Evolutionary conservation across 2,797 vertebrate genomes (phyloP), one percentile per base, ranked within the genome.

Genomic region (Crotalus adamanteus): DNA sequence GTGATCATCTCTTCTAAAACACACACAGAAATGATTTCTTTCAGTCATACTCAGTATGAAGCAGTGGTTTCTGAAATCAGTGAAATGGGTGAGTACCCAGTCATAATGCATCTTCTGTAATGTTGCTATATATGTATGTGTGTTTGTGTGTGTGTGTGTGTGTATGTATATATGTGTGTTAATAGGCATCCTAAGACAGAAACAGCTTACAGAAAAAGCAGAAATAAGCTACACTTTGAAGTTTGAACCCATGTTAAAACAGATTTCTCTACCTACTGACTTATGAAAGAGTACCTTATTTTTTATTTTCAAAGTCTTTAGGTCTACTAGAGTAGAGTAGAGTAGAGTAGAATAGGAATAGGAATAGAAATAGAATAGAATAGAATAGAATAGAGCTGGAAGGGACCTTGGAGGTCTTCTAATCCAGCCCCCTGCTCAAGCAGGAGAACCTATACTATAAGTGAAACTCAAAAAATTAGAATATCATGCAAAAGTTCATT

Each of bases 51-150:
- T 87, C 92, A 97, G 0, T 99, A 99, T 91, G 97, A 98, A 90
- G 97, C 97, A 47, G 96, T 94, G 0, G 89, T 99, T 86, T 95
- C 96, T 60, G 99, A 99, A 97, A 99, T 99, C 96, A 98, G 98
- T 95, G 97, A 97, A 96, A 96, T 97, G 93, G 98, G 99, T 99
- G 94, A 59, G 97, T 96, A 53, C 92, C 92, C 65, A 59, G 85
- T 94, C n/a, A 8, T 26, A 18, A 2, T 90, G 88, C 57, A 16
- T 89, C 91, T 87, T 87, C 1, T 42, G 28, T 56, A 26, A 0
- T 0, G 26, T 56, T 14, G 2, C 89, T 3, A 3, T 87, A 65
- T 31, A 2, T 6, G 63, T 65, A 4, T 28, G 63, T 14, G 28
- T 88, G 42, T 42, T 0, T 42, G 42, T 42, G 42, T 42, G 42